Evolutionary conservation across 2,797 vertebrate species (phyloP).

Genomic region (Pyrocephalus nanus): DNA sequence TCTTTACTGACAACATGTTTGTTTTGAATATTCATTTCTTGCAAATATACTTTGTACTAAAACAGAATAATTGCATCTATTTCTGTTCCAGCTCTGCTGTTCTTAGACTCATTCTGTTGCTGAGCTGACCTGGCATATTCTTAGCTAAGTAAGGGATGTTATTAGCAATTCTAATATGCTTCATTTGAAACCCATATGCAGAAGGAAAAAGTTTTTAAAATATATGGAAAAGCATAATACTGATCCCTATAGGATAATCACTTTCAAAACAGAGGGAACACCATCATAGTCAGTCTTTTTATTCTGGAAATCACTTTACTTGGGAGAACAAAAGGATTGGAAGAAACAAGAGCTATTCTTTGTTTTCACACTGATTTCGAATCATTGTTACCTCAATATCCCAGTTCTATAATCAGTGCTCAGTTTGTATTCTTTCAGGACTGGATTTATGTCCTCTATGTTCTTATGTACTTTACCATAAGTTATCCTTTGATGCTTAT

Average conservation of each 20-base stretch:
- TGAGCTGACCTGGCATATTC: constrained; percentile 41
- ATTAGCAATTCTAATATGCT: constrained; percentile 36
- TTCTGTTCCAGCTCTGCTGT: constrained; percentile 24
- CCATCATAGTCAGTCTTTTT: background rate
- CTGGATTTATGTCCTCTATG: background rate
- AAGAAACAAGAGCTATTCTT: background rate
- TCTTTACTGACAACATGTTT: background rate
- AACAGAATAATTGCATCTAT: constrained; percentile 22
- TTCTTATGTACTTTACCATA: background rate
- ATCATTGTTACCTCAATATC: background rate
- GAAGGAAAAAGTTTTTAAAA: background rate
- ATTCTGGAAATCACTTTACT: background rate
- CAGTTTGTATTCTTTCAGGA: background rate
- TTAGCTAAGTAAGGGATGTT: background rate
- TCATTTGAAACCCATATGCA: constrained; percentile 9
- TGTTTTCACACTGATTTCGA: background rate
- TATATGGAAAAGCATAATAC: background rate
- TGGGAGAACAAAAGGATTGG: background rate
- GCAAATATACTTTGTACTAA: constrained; percentile 20
- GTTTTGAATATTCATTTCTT: constrained; percentile 52
- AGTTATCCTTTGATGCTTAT: background rate
- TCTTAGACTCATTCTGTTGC: constrained; percentile 27
- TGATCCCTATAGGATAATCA: background rate
- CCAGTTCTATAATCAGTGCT: background rate
- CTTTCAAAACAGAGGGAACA: background rate